Evolutionary conservation across 2,888 invertebrate genomes (phyloP).

Genomic region (Diaphora mendica): DNA sequence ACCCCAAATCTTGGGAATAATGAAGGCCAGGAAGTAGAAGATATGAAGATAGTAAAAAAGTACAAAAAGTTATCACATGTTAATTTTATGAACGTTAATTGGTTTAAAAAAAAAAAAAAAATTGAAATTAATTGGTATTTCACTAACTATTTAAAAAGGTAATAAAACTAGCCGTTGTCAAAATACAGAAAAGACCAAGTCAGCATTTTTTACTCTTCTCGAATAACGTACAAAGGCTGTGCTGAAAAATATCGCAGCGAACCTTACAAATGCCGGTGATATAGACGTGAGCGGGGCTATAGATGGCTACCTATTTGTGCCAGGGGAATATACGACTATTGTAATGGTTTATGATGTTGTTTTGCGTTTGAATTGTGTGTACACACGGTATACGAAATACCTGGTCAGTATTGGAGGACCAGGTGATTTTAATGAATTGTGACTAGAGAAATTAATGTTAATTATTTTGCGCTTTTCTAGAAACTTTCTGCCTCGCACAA

Average conservation of each 20-base stretch:
- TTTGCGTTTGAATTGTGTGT: constrained; percentile 2
- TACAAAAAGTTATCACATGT: not conserved
- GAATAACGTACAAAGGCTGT: not conserved
- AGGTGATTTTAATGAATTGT: not conserved
- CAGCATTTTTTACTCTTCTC: not conserved
- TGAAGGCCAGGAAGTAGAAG: too few relatives aligned
- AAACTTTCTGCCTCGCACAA: too few relatives aligned
- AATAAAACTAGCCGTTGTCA: not conserved
- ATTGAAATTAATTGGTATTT: not conserved
- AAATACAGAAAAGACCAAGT: not conserved
- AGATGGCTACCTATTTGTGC: constrained; percentile 8
- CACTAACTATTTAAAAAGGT: not conserved
- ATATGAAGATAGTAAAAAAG: not conserved
- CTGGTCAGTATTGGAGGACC: not conserved
- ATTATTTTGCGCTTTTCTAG: too few relatives aligned
- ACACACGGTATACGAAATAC: not conserved
- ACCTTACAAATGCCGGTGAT: constrained; percentile 12
- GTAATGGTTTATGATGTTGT: constrained; percentile 10
- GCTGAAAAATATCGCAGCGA: constrained; percentile 5
- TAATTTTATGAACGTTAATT: too few relatives aligned
- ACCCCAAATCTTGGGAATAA: too few relatives aligned
- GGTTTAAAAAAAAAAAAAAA: too few relatives aligned
- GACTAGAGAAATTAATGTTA: not conserved
- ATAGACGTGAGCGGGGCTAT: not conserved
- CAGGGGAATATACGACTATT: constrained; percentile 11